Conservation (phyloP, 53 echinoderm and acorn worm genomes). For the Henricia sp. region DNA sequence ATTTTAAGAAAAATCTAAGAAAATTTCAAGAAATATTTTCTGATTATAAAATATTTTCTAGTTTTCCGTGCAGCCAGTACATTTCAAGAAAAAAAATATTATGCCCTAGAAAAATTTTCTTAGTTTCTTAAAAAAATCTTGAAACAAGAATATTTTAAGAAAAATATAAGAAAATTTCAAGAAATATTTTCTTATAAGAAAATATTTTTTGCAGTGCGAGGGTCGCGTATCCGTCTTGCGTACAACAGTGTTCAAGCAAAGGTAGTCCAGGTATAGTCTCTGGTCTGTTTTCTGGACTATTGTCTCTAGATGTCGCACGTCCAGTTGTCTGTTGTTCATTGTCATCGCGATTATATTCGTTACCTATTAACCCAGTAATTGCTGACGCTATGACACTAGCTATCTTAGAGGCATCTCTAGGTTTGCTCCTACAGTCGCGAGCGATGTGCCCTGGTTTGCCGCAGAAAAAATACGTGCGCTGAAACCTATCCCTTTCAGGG, state of each 20-base stretch:
- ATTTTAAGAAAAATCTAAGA: too few relatives aligned
- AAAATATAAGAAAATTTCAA: too few relatives aligned
- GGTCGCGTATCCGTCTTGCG: too few relatives aligned
- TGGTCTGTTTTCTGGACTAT: not conserved
- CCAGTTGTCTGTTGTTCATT: not conserved
- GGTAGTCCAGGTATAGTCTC: not conserved
- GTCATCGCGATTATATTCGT: not conserved
- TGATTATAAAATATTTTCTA: too few relatives aligned
- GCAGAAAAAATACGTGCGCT: not conserved
- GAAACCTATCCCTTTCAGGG: not conserved
- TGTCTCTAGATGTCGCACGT: not conserved
- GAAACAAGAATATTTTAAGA: too few relatives aligned
- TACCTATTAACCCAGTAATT: not conserved
- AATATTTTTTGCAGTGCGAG: too few relatives aligned
- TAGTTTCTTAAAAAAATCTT: too few relatives aligned
- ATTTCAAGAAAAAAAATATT: too few relatives aligned
- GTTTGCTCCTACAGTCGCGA: not conserved
- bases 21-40: too few relatives aligned
- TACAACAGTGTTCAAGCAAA: not conserved
- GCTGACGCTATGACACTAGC: slow-evolving; percentile 3
- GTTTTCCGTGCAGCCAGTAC: too few relatives aligned
- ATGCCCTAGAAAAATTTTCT: too few relatives aligned
- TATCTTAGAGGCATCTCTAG: not conserved
- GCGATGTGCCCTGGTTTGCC: not conserved
- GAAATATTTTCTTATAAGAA: too few relatives aligned